Conservation (phyloP, 2,888 invertebrate genomes). For the Uloborus plumipes region DNA sequence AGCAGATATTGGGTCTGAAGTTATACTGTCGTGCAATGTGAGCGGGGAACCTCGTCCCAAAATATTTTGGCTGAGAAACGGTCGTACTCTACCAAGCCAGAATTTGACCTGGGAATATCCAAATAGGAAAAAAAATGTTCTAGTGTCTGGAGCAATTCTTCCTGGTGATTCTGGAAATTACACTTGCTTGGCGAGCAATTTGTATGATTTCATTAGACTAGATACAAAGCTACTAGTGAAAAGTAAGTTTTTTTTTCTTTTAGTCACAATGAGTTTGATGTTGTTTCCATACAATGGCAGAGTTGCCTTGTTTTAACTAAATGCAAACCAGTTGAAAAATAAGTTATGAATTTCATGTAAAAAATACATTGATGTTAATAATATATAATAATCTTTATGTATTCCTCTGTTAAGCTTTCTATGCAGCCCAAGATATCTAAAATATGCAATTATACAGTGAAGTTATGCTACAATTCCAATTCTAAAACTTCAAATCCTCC, state of each 20-base stretch:
- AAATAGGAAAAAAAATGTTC: constrained; percentile 8
- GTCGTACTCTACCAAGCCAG: constrained; percentile 15
- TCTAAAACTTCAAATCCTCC: too few species aligned
- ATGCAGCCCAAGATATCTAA: too few species aligned
- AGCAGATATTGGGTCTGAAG: constrained; percentile 57
- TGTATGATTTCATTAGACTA: constrained; percentile 41
- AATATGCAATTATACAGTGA: too few species aligned
- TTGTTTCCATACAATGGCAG: too few species aligned
- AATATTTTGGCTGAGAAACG: constrained; percentile 58
- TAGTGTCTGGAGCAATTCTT: constrained; percentile 40
- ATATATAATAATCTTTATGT: too few species aligned
- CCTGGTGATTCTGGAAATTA: constrained; percentile 63
- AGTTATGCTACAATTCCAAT: too few species aligned
- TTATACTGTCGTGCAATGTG: constrained; percentile 59
- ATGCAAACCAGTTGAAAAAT: too few species aligned
- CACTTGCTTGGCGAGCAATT: constrained; percentile 55
- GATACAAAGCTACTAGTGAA: constrained; percentile 45
- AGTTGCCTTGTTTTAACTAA: too few species aligned
- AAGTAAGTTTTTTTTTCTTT: constrained; percentile 33
- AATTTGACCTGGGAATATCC: constrained; percentile 49
- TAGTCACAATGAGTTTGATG: too few species aligned
- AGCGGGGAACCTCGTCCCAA: constrained; percentile 35
- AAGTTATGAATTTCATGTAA: too few species aligned
- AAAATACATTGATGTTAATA: too few species aligned
- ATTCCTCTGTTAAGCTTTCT: too few species aligned